Conservation (phyloP, 2,797 vertebrate species). For the Oophaga sylvatica region DNA sequence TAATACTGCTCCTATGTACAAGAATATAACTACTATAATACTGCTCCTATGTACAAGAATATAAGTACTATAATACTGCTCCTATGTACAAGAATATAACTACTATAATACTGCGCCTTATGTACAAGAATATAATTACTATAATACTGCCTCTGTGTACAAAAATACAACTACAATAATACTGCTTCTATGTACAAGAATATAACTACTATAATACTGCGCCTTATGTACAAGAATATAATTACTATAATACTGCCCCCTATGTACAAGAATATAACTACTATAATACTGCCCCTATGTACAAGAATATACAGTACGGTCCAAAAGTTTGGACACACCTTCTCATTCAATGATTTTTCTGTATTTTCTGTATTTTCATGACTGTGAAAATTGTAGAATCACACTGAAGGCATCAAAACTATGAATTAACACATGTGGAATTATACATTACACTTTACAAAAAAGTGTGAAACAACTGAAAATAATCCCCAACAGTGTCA, state of each 20-base stretch:
- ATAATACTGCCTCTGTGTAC: conserved; percentile 3
- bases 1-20: no score
- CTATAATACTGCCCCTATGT: not conserved
- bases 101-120: not conserved
- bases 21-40: conserved; percentile 5
- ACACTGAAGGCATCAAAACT: no score
- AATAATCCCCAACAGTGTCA: no score
- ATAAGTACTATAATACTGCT: not conserved
- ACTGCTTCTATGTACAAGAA: not conserved
- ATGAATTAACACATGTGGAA: no score
- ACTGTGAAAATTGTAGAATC: no score
- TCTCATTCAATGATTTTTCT: no score
- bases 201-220: not conserved
- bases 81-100: not conserved
- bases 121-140: not conserved
- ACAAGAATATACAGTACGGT: conserved; percentile 16
- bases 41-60: conserved; percentile 1
- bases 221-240: not conserved
- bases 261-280: not conserved
- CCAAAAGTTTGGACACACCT: no score
- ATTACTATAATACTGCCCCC: not conserved
- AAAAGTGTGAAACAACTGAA: no score
- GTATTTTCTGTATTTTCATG: no score
- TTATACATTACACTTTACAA: no score
- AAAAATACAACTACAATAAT: not conserved